Conservation (phyloP, 2,113 vertebrate species). For the Perca schrenkii region DNA sequence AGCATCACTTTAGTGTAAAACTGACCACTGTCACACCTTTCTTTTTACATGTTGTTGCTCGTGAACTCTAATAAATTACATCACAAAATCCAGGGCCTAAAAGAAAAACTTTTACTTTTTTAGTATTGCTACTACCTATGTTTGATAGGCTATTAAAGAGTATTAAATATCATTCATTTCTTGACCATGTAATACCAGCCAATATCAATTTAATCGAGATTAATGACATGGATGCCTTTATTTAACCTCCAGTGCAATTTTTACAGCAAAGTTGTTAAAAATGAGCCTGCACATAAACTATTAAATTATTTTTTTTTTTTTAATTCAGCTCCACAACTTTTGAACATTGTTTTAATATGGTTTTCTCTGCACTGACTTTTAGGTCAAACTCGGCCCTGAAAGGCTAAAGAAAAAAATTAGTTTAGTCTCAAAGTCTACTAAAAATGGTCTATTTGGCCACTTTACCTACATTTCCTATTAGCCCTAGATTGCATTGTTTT, state of each 20-base stretch:
- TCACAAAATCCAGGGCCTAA: not conserved
- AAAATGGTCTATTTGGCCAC: not conserved
- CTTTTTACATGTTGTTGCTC: not conserved
- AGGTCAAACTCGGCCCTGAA: not conserved
- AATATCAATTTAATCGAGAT: not conserved
- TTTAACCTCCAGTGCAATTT: not conserved
- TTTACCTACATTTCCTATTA: no score
- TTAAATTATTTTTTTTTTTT: not conserved
- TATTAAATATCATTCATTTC: not conserved
- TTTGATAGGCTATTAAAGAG: not conserved
- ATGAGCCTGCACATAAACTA: not conserved
- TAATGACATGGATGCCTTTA: not conserved
- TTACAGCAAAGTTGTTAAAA: not conserved
- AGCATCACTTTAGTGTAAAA: constrained; percentile 5
- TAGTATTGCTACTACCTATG: no score
- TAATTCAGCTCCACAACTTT: constrained; percentile 31
- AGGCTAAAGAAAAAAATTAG: not conserved
- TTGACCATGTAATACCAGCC: not conserved
- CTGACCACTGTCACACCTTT: not conserved
- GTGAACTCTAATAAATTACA: not conserved
- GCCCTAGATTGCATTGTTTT: not conserved
- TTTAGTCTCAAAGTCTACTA: not conserved
- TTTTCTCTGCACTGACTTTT: not conserved
- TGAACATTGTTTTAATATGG: no score
- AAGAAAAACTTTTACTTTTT: not conserved